phyloP scores from a whole-genome alignment of 1,140 invertebrate genomes.

The Diorhabda elongata region DNA sequence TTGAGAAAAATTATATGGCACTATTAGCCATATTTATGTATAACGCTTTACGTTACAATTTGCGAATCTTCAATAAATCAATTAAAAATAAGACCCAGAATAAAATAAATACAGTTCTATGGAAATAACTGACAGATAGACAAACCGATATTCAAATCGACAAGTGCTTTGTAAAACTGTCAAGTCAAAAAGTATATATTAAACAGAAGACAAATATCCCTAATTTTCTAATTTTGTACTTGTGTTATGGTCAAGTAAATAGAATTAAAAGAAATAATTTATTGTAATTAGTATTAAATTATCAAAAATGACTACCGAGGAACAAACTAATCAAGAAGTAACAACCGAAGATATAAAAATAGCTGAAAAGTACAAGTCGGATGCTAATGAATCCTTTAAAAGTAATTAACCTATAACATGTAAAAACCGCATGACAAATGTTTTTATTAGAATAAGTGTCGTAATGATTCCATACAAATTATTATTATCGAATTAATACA shows the following conservation, averaged over 20 bases:
- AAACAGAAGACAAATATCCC: not conserved
- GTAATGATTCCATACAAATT: no score
- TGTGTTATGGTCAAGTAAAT: constrained; percentile 5
- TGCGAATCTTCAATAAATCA: no score
- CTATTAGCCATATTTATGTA: no score
- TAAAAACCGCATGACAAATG: constrained; percentile 3
- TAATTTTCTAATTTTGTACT: constrained; percentile 11
- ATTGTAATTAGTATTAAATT: constrained; percentile 12
- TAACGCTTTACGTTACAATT: no score
- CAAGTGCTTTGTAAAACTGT: no score
- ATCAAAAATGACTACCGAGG: constrained; percentile 24
- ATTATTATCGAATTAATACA: no score
- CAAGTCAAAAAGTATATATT: no score
- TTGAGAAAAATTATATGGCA: no score
- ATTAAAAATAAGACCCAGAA: no score
- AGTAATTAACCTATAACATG: constrained; percentile 51
- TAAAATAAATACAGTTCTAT: no score
- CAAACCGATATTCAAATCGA: no score
- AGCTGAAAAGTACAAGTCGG: constrained; percentile 75
- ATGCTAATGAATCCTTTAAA: constrained; percentile 83
- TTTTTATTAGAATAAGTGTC: not conserved
- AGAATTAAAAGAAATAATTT: constrained; percentile 5
- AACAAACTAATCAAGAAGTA: constrained; percentile 15
- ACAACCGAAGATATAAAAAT: constrained; percentile 48
- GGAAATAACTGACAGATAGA: no score